Percentiles rank a stretch among this genome's conserved stretches.
These are phyloP conservation scores for Meriones unguiculatus DNA, from an alignment of 2,113 vertebrate species.

Conservation along the genomic window DNA sequence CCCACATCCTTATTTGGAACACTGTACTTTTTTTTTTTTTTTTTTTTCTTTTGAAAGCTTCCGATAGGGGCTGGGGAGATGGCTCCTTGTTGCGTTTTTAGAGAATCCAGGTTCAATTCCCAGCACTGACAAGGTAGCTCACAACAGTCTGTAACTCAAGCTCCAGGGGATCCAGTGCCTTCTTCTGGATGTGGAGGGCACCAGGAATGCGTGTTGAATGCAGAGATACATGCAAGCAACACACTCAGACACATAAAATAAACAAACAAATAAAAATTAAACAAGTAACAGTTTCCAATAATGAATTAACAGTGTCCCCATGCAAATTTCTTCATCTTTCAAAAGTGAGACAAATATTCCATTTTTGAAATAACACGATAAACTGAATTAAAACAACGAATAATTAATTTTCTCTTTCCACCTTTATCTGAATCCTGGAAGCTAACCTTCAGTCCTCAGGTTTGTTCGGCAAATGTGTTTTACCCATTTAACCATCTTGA, in stretches of 20 bases:
- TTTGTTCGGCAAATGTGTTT: neutral
- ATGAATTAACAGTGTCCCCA: neutral
- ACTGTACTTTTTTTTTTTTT: neutral
- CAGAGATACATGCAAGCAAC: neutral
- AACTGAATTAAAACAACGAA: neutral
- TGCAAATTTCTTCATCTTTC: slow-evolving; percentile 16
- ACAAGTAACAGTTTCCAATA: neutral
- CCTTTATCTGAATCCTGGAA: neutral
- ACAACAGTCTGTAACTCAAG: neutral
- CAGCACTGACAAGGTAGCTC: neutral
- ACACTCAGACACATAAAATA: neutral
- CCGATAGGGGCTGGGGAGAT: neutral
- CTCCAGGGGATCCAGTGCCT: neutral
- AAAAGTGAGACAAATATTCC: neutral
- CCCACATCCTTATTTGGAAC: neutral
- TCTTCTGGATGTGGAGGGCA: neutral
- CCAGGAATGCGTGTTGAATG: neutral
- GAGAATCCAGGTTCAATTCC: neutral
- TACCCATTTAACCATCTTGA: neutral
- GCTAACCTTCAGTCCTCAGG: neutral
- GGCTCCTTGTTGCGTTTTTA: neutral
- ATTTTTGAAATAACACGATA: neutral
- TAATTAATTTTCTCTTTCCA: neutral
- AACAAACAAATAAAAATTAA: neutral
- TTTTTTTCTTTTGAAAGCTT: neutral